phyloP scores from a whole-genome alignment of 2,113 vertebrate species.

The Spheniscus mendiculus region DNA sequence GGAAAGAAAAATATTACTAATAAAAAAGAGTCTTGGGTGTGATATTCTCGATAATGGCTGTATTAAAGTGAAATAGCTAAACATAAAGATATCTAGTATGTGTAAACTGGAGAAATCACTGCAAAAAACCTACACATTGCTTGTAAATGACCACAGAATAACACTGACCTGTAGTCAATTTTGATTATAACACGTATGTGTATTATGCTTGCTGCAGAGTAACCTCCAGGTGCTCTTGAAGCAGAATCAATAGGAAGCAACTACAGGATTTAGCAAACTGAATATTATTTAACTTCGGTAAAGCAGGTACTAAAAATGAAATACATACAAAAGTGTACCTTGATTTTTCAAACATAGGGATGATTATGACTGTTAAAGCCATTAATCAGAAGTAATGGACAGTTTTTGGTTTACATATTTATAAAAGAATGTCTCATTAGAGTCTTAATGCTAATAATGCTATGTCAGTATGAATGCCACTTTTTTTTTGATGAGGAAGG shows the following conservation, averaged over 20 bases:
- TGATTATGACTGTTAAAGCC: not conserved
- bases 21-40: not conserved
- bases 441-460: not conserved
- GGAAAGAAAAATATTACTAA: not conserved
- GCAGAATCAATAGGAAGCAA: constrained; percentile 11
- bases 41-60: not conserved
- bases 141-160: not conserved
- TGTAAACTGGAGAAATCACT: not conserved
- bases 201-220: not conserved
- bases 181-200: not conserved
- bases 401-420: not conserved
- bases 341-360: not conserved
- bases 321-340: not conserved
- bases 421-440: not conserved
- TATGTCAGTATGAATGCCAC: not conserved
- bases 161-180: not conserved
- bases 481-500: not conserved
- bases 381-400: not conserved
- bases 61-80: constrained; percentile 3
- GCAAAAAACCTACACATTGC: not conserved
- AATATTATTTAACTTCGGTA: constrained; percentile 13
- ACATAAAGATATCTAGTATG: not conserved
- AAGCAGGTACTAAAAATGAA: not conserved
- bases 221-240: not conserved
- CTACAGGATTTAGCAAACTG: not conserved